These are phyloP conservation scores for Drosophila lacertosa DNA, from an alignment of 1,140 invertebrate genomes.

Conservation along the genomic window DNA sequence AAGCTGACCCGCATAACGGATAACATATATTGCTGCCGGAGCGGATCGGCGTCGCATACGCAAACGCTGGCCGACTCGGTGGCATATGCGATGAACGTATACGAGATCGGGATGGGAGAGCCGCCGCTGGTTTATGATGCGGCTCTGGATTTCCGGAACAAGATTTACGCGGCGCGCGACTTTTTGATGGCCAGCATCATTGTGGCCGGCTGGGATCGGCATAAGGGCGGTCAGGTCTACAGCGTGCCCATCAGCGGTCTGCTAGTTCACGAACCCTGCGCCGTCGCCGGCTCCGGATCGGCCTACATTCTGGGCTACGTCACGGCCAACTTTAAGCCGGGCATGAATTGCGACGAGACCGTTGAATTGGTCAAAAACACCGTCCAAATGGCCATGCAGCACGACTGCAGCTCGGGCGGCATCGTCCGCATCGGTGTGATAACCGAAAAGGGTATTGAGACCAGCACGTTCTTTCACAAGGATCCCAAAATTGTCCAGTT, in stretches of 20 bases:
- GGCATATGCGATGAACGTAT: constrained; percentile 86
- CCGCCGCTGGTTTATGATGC: constrained; percentile 93
- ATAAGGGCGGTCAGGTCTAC: constrained; percentile 94
- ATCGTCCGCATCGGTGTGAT: constrained; percentile 95
- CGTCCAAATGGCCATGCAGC: constrained; percentile 93
- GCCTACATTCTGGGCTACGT: constrained; percentile 97
- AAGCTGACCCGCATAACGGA: constrained; percentile 97
- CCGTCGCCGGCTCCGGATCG: constrained; percentile 97
- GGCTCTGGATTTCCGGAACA: constrained; percentile 94
- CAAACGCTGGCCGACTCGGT: constrained; percentile 97
- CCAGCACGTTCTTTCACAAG: constrained; percentile 86
- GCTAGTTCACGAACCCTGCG: constrained; percentile 92
- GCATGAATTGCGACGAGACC: constrained; percentile 93
- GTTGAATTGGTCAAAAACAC: constrained; percentile 92
- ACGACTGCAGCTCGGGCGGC: constrained; percentile 97
- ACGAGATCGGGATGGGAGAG: constrained; percentile 90
- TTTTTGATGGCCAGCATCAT: constrained; percentile 94
- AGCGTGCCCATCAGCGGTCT: constrained; percentile 95
- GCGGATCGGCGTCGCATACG: constrained; percentile 98
- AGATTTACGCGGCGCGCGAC: constrained; percentile 97
- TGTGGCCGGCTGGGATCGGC: constrained; percentile 96
- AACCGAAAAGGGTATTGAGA: constrained; percentile 91
- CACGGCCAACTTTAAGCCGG: constrained; percentile 92
- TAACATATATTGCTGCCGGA: constrained; percentile 97
- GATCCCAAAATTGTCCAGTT: constrained; percentile 18